phyloP scores from a whole-genome alignment of 2,888 invertebrate species.

The Calameuta filiformis region DNA sequence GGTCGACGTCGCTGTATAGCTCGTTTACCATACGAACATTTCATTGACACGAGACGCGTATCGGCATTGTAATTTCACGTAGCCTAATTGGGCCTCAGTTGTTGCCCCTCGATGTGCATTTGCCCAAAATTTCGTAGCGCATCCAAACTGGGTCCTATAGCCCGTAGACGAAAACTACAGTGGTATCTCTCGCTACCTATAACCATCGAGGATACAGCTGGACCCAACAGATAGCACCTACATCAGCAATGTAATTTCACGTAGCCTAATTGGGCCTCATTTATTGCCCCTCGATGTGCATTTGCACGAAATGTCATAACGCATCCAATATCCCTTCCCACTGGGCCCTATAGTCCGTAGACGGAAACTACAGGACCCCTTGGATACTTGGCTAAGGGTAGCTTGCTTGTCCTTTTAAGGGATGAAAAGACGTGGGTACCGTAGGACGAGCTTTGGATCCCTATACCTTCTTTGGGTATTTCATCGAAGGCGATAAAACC shows the following conservation, averaged over 20 bases:
- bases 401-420: neutral
- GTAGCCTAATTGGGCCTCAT: neutral
- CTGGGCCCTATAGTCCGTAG: neutral
- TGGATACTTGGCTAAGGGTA: neutral
- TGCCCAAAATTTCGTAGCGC: too few relatives aligned
- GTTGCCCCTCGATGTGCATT: too few relatives aligned
- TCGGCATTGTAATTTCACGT: neutral
- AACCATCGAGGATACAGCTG: too few relatives aligned
- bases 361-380: neutral
- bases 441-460: neutral
- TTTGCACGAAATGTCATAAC: neutral
- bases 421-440: neutral
- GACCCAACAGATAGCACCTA: too few relatives aligned
- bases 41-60: neutral
- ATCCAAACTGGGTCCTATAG: too few relatives aligned
- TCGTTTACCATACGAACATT: neutral
- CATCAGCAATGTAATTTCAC: neutral
- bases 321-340: neutral
- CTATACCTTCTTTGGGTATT: constrained; percentile 27
- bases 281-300: neutral
- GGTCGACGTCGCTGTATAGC: neutral
- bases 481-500: constrained; percentile 60
- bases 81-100: too few relatives aligned
- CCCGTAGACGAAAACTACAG: too few relatives aligned
- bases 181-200: too few relatives aligned